Percentiles rank a stretch among this genome's conserved stretches.
Conservation (phyloP, 2,797 vertebrate genomes). For the Pantherophis vulpinus region DNA sequence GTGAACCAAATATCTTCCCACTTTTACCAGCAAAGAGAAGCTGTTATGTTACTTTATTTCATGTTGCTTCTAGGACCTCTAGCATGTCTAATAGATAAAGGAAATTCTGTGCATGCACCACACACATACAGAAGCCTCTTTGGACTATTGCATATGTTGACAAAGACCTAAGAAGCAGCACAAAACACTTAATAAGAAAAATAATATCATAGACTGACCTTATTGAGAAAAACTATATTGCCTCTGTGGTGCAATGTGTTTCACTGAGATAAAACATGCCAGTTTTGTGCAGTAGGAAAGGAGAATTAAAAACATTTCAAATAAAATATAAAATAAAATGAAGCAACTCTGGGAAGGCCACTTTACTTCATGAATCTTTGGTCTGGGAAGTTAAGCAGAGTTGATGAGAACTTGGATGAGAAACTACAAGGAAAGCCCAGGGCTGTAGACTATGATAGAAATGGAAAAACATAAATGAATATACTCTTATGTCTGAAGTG, state of each 20-base stretch:
- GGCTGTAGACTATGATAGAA: not conserved
- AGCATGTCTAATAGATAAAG: not conserved
- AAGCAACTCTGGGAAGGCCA: not conserved
- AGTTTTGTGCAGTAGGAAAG: not conserved
- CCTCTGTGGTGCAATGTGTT: not conserved
- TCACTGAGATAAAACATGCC: not conserved
- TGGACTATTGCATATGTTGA: not conserved
- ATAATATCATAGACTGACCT: not conserved
- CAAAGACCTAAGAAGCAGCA: not conserved
- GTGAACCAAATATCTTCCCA: not conserved
- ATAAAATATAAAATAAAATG: not conserved
- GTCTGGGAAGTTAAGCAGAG: not conserved
- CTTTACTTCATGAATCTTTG: not conserved
- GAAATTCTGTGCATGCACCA: not conserved
- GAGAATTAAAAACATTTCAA: not conserved
- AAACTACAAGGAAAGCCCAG: not conserved
- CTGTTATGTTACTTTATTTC: not conserved
- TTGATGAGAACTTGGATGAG: not conserved
- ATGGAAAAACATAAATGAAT: not conserved
- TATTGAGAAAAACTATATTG: not conserved
- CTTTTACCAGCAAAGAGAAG: not conserved
- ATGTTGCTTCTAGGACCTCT: not conserved
- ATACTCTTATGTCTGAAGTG: not conserved
- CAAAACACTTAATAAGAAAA: not conserved
- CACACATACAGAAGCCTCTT: not conserved